A percentile compares a stretch with the other conserved stretches of the same genome.
These are phyloP conservation scores for Drosophila rufa DNA, from an alignment of 1,140 invertebrate genomes.

Conservation along the genomic window DNA sequence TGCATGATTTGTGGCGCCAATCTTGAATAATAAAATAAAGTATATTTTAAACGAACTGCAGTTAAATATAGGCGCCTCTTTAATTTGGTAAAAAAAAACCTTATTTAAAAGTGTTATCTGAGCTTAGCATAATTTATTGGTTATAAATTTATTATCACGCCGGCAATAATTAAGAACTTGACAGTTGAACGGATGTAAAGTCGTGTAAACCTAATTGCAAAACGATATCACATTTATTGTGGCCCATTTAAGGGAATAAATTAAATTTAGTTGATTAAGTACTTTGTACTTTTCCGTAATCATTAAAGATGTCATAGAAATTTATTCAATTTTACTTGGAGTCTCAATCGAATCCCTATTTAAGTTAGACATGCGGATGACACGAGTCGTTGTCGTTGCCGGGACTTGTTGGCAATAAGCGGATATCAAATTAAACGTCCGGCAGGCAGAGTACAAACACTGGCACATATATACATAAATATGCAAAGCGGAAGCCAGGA, in stretches of 20 bases:
- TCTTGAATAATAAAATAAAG: background rate
- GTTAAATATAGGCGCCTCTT: background rate
- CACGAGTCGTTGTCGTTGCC: slow-evolving; percentile 24
- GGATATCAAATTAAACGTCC: slow-evolving; percentile 78
- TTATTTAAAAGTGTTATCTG: background rate
- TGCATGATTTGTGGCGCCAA: background rate
- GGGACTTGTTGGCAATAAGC: slow-evolving; percentile 35
- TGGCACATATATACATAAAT: slow-evolving; percentile 44
- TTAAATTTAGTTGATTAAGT: background rate
- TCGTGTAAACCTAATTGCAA: slow-evolving; percentile 29
- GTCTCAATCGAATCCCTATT: slow-evolving; percentile 44
- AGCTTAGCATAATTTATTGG: slow-evolving; percentile 30
- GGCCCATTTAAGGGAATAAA: background rate
- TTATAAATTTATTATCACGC: slow-evolving; percentile 10
- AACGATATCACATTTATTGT: slow-evolving; percentile 16
- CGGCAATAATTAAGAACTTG: slow-evolving; percentile 25
- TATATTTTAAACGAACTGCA: background rate
- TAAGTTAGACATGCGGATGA: slow-evolving; percentile 47
- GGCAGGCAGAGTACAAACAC: slow-evolving; percentile 53
- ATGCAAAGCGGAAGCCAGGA: slow-evolving; percentile 34
- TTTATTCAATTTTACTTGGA: slow-evolving; percentile 22
- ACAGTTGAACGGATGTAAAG: slow-evolving; percentile 37
- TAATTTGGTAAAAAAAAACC: too few species aligned
- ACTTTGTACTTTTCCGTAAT: background rate
- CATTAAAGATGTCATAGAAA: slow-evolving; percentile 8